These are phyloP conservation scores for Marcusenius ussheri DNA, from an alignment of 2,113 vertebrate species.

Conservation along the genomic window DNA sequence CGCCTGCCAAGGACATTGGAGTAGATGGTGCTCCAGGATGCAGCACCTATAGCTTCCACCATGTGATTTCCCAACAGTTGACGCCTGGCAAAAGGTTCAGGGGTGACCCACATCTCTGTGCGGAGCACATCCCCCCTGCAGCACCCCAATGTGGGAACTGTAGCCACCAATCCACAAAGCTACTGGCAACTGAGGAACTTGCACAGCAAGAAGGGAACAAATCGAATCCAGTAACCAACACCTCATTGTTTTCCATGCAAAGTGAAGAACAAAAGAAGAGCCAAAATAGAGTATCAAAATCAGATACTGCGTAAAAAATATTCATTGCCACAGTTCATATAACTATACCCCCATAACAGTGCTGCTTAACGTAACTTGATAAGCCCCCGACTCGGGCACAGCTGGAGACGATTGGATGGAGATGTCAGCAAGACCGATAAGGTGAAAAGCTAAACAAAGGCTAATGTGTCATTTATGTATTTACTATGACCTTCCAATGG, in stretches of 20 bases:
- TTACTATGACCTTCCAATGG: neutral
- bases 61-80: neutral
- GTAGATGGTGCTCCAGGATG: neutral
- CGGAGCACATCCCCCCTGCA: neutral
- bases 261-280: neutral
- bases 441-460: constrained; percentile 32
- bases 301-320: neutral
- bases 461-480: neutral
- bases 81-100: neutral
- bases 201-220: neutral
- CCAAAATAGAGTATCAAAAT: neutral
- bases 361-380: constrained; percentile 18
- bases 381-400: constrained; percentile 34
- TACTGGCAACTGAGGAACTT: neutral
- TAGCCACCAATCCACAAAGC: neutral
- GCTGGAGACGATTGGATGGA: constrained; percentile 40
- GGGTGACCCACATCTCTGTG: neutral
- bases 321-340: constrained; percentile 9
- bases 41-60: neutral
- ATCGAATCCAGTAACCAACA: neutral
- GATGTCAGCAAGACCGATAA: constrained; percentile 34
- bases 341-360: neutral
- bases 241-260: neutral
- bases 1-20: neutral
- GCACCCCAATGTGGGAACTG: neutral